Evolutionary conservation across 2,888 invertebrate genomes (phyloP), one percentile per base, ranked within the genome.

Genomic region (Drosophila trichaetosa): DNA sequence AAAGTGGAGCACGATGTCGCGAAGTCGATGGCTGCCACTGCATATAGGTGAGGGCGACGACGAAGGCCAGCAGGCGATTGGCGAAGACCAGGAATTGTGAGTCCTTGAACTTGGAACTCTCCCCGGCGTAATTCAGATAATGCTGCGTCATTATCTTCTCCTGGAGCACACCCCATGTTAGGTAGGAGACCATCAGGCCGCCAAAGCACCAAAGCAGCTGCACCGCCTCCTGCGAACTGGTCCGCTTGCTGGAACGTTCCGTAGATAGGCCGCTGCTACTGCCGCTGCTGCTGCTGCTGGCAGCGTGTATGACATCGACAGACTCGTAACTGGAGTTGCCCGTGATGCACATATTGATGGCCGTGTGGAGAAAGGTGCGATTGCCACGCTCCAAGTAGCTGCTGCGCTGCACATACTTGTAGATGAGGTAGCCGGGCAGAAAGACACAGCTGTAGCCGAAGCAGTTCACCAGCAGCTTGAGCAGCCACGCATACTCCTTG

Each of bases 1-100:
- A 99, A 16, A 99, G 94, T 0, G 99, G 99, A 62, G 97, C 97
- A 31, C 95, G 95, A 89, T 97, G 96, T 21, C 96, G 94, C 0
- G 95, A 95, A 70, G 95, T 95, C 0, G 80, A 51, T 24, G 95
- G 93, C 46, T 91, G 85, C 72, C 92, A 79, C n/a, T 95, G 93
- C 68, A 98, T 94, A 79, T 96, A 96, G 11, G 94, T 87, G 53
- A 95, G 94, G 3, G 97, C 95, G 82, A 97, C 94, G 29, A 94
- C 74, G 90, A 98, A 96, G 21, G 99, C 99, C 71, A 98, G 94
- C 79, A 99, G 95, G 33, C 99, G 95, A 94, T 99, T 99, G 60
- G 98, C 95, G 93, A 99, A 98, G 75, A 99, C 99, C 75, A 99
- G 94, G 94, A 99, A 99, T 93, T 99, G 99, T 0, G 99, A 98